Evolutionary conservation across 1,140 invertebrate genomes (phyloP).

Genomic region (Yoshiicerus persimilis): DNA sequence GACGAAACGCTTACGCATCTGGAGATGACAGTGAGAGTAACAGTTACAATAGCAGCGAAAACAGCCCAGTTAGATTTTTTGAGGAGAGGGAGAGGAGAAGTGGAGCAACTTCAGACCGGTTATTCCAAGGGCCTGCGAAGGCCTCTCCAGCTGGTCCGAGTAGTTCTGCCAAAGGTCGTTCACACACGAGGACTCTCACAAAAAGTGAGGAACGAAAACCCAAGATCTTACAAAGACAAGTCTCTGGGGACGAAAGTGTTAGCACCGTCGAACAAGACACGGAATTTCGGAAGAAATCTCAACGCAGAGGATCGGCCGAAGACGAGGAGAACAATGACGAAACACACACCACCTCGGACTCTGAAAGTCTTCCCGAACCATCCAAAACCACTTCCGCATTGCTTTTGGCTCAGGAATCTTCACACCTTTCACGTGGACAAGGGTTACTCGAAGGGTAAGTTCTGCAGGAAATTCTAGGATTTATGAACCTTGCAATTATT

Average conservation of each 20-base stretch:
- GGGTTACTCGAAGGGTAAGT: slow-evolving; percentile 24
- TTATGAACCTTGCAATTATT: too few relatives aligned
- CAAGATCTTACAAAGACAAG: background rate
- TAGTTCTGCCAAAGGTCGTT: background rate
- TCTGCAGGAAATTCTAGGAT: too few relatives aligned
- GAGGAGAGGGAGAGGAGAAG: background rate
- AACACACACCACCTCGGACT: background rate
- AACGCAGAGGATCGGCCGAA: background rate
- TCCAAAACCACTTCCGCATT: slow-evolving; percentile 31
- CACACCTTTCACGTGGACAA: background rate
- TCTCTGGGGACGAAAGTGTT: background rate
- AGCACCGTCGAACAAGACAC: background rate
- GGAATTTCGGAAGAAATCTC: background rate
- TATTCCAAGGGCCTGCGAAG: background rate
- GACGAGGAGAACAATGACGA: background rate
- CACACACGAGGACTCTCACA: background rate
- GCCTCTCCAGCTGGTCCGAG: background rate
- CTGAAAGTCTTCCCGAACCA: background rate
- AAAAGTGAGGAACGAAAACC: background rate
- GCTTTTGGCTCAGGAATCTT: slow-evolving; percentile 28
- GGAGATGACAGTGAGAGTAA: background rate
- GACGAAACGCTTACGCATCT: background rate
- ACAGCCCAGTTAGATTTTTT: background rate
- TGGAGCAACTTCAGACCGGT: background rate
- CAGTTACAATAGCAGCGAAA: background rate